Base-by-base conservation (phyloP, 2,113 vertebrate species). In the Pogona vitticeps region DNA sequence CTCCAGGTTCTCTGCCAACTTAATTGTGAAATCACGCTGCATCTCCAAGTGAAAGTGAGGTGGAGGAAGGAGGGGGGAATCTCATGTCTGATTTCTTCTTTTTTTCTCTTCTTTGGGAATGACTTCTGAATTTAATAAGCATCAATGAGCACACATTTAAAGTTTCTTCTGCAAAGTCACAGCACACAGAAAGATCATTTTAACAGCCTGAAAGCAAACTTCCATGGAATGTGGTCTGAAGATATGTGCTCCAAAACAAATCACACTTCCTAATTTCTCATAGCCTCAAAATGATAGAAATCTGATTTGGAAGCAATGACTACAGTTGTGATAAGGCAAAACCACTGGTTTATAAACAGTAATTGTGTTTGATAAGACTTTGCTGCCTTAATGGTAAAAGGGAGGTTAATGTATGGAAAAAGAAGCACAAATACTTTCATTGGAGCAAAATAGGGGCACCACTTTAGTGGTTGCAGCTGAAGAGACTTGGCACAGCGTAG, bases 1-100 rank as follows among this genome's bases (percentile, higher is more conserved):
- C 92, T 93, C 85, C 91, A 94, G 92, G 90, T 96, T 91, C 88
- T 92, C 85, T 75, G 95, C 97, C 97, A 97, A 94, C 75, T 96
- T 91, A 94, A 92, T 91, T 96, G 95, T 94, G 92, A 96, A 94
- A 97, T 96, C 92, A 92, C 82, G 90, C 88, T 90, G 92, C 89
- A 78, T 87, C 86, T 81, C 88, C 42, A 76, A 96, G 89, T 94
- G 88, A 91, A 95, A 96, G 83, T 23, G 28, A 93, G 86, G 46
- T 68, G 26, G 77, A 71, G 89, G 89, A 95, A 95, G 84, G 26
- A n/a, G n/a, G 23, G 92, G 85, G 20, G 46, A 15, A 73, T 88
- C 88, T 94, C 91, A 94, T 31, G 12, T 90, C 90, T 92, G 86
- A 87, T 92, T 95, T 72, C 84, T 89, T 85, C n/a, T 80, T 76